Conservation (phyloP, 2,888 invertebrate species). For the Noctuana brunneofusca region DNA sequence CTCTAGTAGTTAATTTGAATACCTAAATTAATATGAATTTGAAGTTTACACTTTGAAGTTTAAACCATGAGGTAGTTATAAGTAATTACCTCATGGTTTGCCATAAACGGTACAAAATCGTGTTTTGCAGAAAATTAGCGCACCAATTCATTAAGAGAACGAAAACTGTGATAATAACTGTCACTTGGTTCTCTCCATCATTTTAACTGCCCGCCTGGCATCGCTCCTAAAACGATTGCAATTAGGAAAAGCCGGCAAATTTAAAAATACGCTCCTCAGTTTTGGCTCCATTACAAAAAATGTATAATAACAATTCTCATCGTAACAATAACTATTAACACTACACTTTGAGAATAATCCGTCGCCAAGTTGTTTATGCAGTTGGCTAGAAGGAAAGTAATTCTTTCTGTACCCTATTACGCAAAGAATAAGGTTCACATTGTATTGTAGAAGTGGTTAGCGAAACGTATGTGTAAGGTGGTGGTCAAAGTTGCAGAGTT, state of each 20-base stretch:
- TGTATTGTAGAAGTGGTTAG: not conserved
- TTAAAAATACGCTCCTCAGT: constrained; percentile 37
- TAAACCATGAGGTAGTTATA: too few species aligned
- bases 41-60: too few species aligned
- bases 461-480: constrained; percentile 34
- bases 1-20: too few species aligned
- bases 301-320: constrained; percentile 62
- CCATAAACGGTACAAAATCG: not conserved
- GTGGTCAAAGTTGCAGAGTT: constrained; percentile 57
- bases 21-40: too few species aligned
- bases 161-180: constrained; percentile 23
- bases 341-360: constrained; percentile 43
- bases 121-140: not conserved
- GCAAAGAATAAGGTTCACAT: constrained; percentile 16
- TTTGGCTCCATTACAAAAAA: constrained; percentile 69
- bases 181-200: constrained; percentile 27
- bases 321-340: constrained; percentile 69
- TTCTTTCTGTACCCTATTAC: not conserved
- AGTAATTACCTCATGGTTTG: not conserved
- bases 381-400: not conserved
- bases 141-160: constrained; percentile 5
- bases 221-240: constrained; percentile 32
- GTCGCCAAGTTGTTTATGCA: constrained; percentile 14
- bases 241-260: constrained; percentile 32
- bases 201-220: constrained; percentile 26